Conservation (phyloP, 2,113 vertebrate species). For the Callorhinus ursinus region DNA sequence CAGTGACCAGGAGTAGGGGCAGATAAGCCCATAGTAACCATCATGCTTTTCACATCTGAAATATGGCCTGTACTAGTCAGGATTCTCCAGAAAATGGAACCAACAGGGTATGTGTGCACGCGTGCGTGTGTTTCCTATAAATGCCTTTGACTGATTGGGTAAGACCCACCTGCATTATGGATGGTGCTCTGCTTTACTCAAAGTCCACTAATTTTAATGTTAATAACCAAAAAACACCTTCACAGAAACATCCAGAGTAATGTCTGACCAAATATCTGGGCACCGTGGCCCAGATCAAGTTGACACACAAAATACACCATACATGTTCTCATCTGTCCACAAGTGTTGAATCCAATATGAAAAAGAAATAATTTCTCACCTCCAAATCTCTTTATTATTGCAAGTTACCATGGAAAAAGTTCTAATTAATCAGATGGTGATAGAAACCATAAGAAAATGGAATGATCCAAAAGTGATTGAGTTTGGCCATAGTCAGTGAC, state of each 20-base stretch:
- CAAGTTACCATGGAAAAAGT: background rate
- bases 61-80: background rate
- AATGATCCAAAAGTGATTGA: background rate
- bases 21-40: background rate
- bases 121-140: background rate
- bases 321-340: background rate
- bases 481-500: background rate
- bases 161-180: background rate
- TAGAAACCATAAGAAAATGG: background rate
- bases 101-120: background rate
- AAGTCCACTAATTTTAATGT: background rate
- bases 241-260: background rate
- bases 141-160: background rate
- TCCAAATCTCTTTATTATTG: background rate
- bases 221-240: background rate
- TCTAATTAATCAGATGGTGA: background rate
- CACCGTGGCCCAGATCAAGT: background rate
- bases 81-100: background rate
- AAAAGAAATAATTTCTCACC: background rate
- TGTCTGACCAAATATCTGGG: background rate
- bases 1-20: background rate
- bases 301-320: background rate
- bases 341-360: background rate
- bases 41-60: background rate
- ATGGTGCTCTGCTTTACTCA: background rate